A percentile compares a stretch with the other conserved stretches of the same genome.
Evolutionary conservation across 2,888 invertebrate species (phyloP).

Genomic region (Rhogogaster chlorosoma): DNA sequence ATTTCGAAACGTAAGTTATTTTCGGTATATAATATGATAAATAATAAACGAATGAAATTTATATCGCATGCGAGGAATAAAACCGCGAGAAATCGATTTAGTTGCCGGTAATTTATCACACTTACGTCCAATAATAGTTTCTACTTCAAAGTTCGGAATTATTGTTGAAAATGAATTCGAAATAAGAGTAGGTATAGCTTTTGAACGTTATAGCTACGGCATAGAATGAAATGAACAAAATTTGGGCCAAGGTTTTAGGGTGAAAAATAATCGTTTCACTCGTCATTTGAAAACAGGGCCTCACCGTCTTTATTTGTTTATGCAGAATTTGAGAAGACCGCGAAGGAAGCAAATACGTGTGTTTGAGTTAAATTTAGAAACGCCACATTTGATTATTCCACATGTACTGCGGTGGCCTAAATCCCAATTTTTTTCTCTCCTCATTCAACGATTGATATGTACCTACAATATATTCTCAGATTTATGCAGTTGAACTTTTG

Average conservation of each 20-base stretch:
- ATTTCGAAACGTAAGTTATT: not conserved
- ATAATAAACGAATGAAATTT: too few relatives aligned
- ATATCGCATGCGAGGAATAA: too few relatives aligned
- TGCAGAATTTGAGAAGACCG: not conserved
- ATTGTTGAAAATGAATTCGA: not conserved
- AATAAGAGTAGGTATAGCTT: too few relatives aligned
- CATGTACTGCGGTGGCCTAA: conserved; percentile 19
- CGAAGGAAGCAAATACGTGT: conserved; percentile 2
- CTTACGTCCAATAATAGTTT: too few relatives aligned
- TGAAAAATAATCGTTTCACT: too few relatives aligned
- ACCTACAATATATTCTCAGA: not conserved
- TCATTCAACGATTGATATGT: not conserved
- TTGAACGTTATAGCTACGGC: too few relatives aligned
- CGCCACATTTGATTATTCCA: conserved; percentile 10
- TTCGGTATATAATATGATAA: not conserved
- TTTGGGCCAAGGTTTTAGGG: not conserved
- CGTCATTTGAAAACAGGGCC: not conserved
- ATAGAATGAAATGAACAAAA: not conserved
- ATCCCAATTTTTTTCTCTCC: not conserved
- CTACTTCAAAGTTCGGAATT: not conserved
- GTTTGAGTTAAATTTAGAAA: conserved; percentile 15
- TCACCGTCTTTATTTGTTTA: not conserved
- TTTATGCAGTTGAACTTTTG: not conserved
- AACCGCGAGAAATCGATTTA: not conserved
- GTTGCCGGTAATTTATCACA: not conserved